Base-by-base conservation (phyloP, 2,113 vertebrate genomes). In the Pseudolaguvia tuberculata region DNA sequence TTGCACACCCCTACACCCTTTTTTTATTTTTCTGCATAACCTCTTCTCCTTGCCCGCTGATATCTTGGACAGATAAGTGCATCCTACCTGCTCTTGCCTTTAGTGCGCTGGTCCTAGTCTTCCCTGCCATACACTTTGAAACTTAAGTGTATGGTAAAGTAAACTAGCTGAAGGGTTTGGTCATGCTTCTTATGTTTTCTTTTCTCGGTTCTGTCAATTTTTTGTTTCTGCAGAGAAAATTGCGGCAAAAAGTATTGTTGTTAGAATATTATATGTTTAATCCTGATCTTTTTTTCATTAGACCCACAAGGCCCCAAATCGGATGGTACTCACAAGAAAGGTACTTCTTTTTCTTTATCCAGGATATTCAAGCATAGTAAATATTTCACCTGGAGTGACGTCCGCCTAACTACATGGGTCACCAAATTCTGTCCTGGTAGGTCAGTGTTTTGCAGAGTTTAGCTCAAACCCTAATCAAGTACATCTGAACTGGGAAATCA, bases 321-420 rank as follows among this genome's bases (percentile, higher is more conserved):
- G 88, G 91, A 92, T 85, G 89, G 89, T 88, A 89, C 90, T 88
- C 89, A 90, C 89, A 92, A 92, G 88, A 91, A 91, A 92, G 91
- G 91, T 92, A 92, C 90, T 90, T 89, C 80, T 87, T 84, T 88
- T 88, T 72, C 62, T 85, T 83, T 81, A 79, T 86, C 81, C 73
- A 78, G 78, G 83, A 77, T 79, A 72, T 75, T 61, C 53, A 76
- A 76, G 68, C 45, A 61, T 70, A 78, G 67, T 81, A 58, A 68
- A 76, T 78, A 56, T 75, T 78, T 58, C 57, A 72, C 72, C 55
- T 57, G 67, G 57, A 74, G 61, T 35, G n/a, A 61, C 50, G 12
- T 78, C 68, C 52, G 15, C 53, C 25, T 59, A 59, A 72, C 42
- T 61, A 17, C 56, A 42, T 5, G 39, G 39, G 7, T 42, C 39